phyloP scores from a whole-genome alignment of 37 sponge, comb jelly and placozoan genomes.

The Eunapius fragilis region DNA sequence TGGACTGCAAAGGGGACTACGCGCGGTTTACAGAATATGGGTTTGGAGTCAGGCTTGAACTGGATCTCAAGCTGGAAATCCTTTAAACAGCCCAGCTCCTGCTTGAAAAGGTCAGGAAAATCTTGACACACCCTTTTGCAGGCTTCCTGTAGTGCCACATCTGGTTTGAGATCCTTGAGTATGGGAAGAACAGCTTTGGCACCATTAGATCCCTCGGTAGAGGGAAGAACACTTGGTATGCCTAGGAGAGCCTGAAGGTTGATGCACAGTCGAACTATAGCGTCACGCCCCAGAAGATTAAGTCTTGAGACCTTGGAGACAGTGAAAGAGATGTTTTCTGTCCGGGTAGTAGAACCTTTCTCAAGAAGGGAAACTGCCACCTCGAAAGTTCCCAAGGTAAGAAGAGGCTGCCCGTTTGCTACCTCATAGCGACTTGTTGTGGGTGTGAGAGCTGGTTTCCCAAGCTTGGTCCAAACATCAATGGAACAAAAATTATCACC shows the following conservation, averaged over 20 bases:
- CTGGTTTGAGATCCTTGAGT: background rate
- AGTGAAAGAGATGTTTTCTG: background rate
- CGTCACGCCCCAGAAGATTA: background rate
- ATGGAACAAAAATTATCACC: too few species aligned
- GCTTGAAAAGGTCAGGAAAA: background rate
- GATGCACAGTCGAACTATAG: background rate
- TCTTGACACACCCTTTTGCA: background rate
- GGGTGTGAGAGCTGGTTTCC: too few species aligned
- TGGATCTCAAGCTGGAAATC: background rate
- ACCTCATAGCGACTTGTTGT: too few species aligned
- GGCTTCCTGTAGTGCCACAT: background rate
- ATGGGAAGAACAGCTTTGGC: background rate
- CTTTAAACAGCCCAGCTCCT: background rate
- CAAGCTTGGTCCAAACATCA: too few species aligned
- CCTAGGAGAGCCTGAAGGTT: background rate
- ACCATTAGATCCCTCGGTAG: background rate
- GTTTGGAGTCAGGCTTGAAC: background rate
- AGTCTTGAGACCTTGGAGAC: background rate
- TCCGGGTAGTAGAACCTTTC: background rate
- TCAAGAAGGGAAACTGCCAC: background rate
- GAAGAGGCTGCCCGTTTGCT: too few species aligned
- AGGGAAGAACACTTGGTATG: background rate
- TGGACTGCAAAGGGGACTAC: background rate
- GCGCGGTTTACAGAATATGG: background rate
- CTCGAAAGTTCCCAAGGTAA: background rate